phyloP scores from a whole-genome alignment of 2,797 vertebrate genomes.

The Rhinophrynus dorsalis region DNA sequence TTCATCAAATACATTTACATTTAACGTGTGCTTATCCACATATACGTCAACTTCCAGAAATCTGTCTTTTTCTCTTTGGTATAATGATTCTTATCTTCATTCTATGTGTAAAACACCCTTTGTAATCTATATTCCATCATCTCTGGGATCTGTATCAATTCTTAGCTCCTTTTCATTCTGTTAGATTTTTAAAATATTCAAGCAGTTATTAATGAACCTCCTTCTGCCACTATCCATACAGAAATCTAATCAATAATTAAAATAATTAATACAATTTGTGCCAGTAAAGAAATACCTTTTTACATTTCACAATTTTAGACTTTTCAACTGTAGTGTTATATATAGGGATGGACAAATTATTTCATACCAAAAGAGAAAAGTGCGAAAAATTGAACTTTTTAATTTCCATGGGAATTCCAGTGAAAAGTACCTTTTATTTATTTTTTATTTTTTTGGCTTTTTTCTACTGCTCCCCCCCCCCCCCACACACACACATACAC shows the following conservation, averaged over 20 bases:
- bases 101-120: constrained; percentile 7
- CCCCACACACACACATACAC: no score
- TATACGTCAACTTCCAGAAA: constrained; percentile 24
- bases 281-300: constrained; percentile 9
- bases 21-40: constrained; percentile 7
- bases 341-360: no score
- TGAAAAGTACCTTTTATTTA: no score
- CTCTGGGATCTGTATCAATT: constrained; percentile 10
- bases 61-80: constrained; percentile 30
- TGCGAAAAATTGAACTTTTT: no score
- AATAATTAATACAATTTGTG: constrained; percentile 19
- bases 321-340: background rate
- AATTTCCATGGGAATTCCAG: no score
- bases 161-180: constrained; percentile 21
- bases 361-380: no score
- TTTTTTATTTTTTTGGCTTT: no score
- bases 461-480: no score
- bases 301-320: background rate
- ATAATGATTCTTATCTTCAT: constrained; percentile 25
- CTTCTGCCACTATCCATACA: constrained; percentile 20
- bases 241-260: constrained; percentile 30
- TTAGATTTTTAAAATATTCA: constrained; percentile 11
- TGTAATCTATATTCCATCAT: constrained; percentile 23
- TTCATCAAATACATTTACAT: constrained; percentile 12
- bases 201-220: constrained; percentile 43